Evolutionary conservation across 2,797 vertebrate species (phyloP).

Genomic region (Chelmon rostratus): DNA sequence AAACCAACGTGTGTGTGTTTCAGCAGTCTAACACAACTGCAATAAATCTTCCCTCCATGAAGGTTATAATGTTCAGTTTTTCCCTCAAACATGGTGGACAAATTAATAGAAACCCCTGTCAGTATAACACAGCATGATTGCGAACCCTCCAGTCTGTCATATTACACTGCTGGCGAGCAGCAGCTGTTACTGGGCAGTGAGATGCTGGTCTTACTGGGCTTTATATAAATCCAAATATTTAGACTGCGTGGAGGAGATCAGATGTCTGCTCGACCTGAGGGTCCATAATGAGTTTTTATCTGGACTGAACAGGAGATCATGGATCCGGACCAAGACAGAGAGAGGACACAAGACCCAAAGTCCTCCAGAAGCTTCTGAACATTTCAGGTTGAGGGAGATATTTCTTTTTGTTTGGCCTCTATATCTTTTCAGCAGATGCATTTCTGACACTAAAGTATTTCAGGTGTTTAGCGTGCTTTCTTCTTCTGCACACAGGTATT

Average conservation of each 20-base stretch:
- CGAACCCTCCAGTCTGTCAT: not conserved
- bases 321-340: not conserved
- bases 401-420: not conserved
- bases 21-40: no score
- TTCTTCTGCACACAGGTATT: no score
- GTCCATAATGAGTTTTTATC: conserved; percentile 60
- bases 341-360: not conserved
- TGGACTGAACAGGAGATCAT: not conserved
- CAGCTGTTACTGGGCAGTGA: conserved; percentile 53
- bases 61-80: not conserved
- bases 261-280: conserved; percentile 41
- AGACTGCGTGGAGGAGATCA: conserved; percentile 66
- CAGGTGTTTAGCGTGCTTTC: no score
- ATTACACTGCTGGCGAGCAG: not conserved
- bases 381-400: not conserved
- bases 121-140: rapidly evolving
- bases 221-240: conserved; percentile 77
- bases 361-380: not conserved
- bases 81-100: not conserved
- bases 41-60: not conserved
- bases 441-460: not conserved
- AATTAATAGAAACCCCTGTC: not conserved
- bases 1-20: no score
- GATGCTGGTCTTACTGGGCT: conserved; percentile 59
- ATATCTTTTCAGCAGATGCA: not conserved